phyloP scores from a whole-genome alignment of 2,113 vertebrate species.

The Procavia capensis region DNA sequence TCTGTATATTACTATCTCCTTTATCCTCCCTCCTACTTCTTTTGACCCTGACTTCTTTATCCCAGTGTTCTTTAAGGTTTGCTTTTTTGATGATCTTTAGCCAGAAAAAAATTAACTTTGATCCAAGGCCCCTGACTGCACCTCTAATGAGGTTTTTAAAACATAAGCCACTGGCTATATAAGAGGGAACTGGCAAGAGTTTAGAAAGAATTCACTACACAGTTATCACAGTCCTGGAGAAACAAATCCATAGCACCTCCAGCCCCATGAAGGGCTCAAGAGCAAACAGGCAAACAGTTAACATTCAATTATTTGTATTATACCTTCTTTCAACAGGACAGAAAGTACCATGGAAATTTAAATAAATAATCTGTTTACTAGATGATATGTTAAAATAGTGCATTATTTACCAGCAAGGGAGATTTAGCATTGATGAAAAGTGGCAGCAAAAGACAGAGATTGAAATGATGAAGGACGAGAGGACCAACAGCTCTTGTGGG shows the following conservation, averaged over 20 bases:
- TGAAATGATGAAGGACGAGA: slow-evolving; percentile 1
- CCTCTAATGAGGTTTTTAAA: slow-evolving; percentile 40
- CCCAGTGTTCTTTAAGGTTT: not conserved
- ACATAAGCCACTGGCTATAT: slow-evolving; percentile 10
- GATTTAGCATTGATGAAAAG: slow-evolving; percentile 43
- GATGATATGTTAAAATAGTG: too few relatives aligned
- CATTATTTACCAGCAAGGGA: not conserved
- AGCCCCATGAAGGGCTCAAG: not conserved
- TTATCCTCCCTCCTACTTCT: not conserved
- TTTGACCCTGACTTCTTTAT: slow-evolving; percentile 19
- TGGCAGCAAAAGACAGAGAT: slow-evolving; percentile 1
- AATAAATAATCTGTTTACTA: slow-evolving; percentile 46
- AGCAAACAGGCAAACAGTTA: slow-evolving; percentile 29
- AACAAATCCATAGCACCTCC: not conserved
- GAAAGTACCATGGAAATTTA: slow-evolving; percentile 47
- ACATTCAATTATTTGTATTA: slow-evolving; percentile 28
- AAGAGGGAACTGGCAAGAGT: not conserved
- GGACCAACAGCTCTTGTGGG: slow-evolving; percentile 10
- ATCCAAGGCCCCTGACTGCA: not conserved
- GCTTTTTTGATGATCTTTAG: slow-evolving; percentile 27
- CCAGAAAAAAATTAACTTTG: slow-evolving; percentile 30
- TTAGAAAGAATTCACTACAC: slow-evolving; percentile 39
- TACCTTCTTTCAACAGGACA: not conserved
- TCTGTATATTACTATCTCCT: not conserved
- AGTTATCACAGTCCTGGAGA: not conserved